Conservation (phyloP, 1,140 invertebrate species). For the Hydropsyche tenuis region DNA sequence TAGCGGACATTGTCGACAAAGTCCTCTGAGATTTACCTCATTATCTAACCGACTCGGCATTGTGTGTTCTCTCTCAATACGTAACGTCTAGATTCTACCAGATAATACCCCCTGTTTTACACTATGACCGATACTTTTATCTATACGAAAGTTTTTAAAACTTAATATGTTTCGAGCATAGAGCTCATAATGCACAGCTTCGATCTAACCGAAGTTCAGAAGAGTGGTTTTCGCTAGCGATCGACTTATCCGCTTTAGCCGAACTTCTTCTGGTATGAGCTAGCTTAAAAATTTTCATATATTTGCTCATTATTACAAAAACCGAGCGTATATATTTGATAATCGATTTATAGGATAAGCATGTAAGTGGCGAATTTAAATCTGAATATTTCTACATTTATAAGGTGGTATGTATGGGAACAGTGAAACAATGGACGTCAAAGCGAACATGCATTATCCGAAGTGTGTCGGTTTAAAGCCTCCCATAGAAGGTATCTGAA, state of each 20-base stretch:
- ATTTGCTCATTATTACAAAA: too few relatives aligned
- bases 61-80: not conserved
- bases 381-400: too few relatives aligned
- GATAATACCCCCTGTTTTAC: too few relatives aligned
- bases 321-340: too few relatives aligned
- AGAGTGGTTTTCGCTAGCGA: not conserved
- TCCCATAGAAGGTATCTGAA: not conserved
- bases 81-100: too few relatives aligned
- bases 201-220: too few relatives aligned
- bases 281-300: not conserved
- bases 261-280: not conserved
- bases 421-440: not conserved
- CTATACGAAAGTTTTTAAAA: not conserved
- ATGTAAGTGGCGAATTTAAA: too few relatives aligned
- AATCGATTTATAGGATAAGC: too few relatives aligned
- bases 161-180: not conserved
- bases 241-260: not conserved
- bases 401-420: too few relatives aligned
- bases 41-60: constrained; percentile 25
- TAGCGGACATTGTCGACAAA: constrained; percentile 39
- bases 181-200: too few relatives aligned
- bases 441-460: constrained; percentile 15
- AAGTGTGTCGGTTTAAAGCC: constrained; percentile 2
- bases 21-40: constrained; percentile 20
- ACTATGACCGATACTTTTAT: not conserved